Evolutionary conservation across 2,888 invertebrate genomes (phyloP).

Genomic region (Villa cingulata): DNA sequence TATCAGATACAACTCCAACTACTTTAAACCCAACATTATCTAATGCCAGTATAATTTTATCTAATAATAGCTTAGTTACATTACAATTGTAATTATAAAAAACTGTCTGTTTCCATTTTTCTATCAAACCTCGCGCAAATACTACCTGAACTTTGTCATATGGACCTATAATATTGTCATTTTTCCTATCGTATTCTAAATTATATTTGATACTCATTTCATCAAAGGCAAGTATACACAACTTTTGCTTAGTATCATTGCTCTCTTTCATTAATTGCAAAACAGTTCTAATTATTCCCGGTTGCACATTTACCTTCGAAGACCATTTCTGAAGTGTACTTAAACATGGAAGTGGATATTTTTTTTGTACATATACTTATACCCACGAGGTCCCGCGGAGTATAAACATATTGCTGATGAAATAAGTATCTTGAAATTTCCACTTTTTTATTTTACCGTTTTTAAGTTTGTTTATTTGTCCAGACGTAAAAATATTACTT

Average conservation of each 20-base stretch:
- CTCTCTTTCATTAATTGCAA: too few species aligned
- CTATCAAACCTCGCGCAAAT: too few species aligned
- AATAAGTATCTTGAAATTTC: background rate
- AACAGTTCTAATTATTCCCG: too few species aligned
- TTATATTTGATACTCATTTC: too few species aligned
- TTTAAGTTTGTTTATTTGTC: background rate
- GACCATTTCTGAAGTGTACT: background rate
- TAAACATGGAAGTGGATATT: background rate
- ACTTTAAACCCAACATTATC: slow-evolving; percentile 1
- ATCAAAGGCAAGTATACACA: too few species aligned
- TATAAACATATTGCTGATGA: too few species aligned
- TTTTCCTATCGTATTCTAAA: background rate
- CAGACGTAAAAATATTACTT: background rate
- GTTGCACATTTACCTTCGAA: background rate
- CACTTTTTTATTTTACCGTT: background rate
- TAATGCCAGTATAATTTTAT: background rate
- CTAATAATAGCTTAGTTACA: background rate
- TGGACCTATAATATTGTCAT: too few species aligned
- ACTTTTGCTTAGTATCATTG: too few species aligned
- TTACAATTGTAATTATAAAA: background rate
- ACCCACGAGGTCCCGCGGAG: too few species aligned
- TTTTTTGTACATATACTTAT: too few species aligned
- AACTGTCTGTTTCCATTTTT: too few species aligned
- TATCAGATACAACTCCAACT: slow-evolving; percentile 3
- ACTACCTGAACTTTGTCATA: too few species aligned